These are phyloP conservation scores for Lophura nycthemera DNA, from an alignment of 2,113 vertebrate species.

Conservation along the genomic window DNA sequence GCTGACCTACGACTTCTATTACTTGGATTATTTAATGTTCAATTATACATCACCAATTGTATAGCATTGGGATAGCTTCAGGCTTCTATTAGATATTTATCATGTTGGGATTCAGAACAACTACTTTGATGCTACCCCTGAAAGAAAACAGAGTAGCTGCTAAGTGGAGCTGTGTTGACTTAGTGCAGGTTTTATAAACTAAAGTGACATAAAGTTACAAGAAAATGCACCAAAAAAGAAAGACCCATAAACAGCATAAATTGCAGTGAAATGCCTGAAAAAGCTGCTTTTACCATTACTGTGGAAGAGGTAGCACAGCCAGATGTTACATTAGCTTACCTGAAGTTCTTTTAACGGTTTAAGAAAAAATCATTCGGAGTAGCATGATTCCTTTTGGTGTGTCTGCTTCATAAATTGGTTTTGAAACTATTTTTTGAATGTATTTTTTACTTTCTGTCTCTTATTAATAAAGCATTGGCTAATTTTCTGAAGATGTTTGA, in stretches of 20 bases:
- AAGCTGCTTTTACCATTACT: conserved; percentile 62
- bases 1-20: conserved; percentile 80
- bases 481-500: conserved; percentile 48
- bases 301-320: conserved; percentile 53
- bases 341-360: conserved; percentile 58
- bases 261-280: conserved; percentile 71
- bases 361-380: conserved; percentile 25
- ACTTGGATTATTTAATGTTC: conserved; percentile 86
- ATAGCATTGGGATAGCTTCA: conserved; percentile 57
- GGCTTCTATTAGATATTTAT: conserved; percentile 46
- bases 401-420: conserved; percentile 33
- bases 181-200: conserved; percentile 45
- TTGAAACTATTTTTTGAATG: conserved; percentile 35
- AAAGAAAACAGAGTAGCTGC: conserved; percentile 49
- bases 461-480: conserved; percentile 49
- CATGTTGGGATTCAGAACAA: conserved; percentile 48
- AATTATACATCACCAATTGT: conserved; percentile 79
- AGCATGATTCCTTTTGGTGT: background rate
- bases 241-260: conserved; percentile 62
- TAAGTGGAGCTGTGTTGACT: conserved; percentile 62
- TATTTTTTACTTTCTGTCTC: conserved; percentile 58
- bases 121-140: conserved; percentile 40
- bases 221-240: conserved; percentile 36
- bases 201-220: conserved; percentile 58
- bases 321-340: conserved; percentile 66